Base-by-base conservation (phyloP, 1,140 invertebrate genomes). In the Galleria mellonella region DNA sequence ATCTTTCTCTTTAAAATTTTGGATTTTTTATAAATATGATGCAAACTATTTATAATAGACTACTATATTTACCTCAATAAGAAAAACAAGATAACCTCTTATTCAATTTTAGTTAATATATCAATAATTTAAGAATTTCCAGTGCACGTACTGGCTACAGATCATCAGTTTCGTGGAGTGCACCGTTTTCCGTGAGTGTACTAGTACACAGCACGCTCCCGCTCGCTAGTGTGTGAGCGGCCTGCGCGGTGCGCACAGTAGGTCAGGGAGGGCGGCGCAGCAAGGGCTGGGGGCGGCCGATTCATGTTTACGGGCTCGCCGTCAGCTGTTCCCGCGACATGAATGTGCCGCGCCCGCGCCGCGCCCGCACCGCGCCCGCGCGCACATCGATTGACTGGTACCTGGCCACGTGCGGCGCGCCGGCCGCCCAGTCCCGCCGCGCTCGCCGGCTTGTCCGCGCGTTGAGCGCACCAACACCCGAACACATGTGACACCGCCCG, bases 281-380 rank as follows among this genome's bases (percentile, higher is more conserved):
- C 48, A 14, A 38, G 32, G 47, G 44, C 17, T 6, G 45, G 52
- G 37, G 43, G 44, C 45, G 53, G 49, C 53, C 72, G 63, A 79
- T 83, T 83, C 78, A 83, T 83, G 78, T 76, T 83, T 83, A 83
- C 75, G 65, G 61, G 67, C 17, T 23, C 57, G 55, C 58, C 74
- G 76, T 78, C 79, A 83, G 79, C 79, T 83, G 79, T 81, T 83
- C 75, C 45, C 51, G 65, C 17, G 17, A 23, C 17, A 77, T 82
- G 78, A 79, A 79, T 78, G 78, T 70, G 69, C 52, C 70, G 72
- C 71, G 72, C 70, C 61, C 66, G 72, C 60, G 55, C 60, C 45
- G 35, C 47, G 43, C 49, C 33, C 17, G 17, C 17, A 23, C 17
- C 29, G 51, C 51, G 51, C 44, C 39, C n/a, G 30, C 23, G 30